Percentiles rank a stretch among this genome's conserved stretches.
These are phyloP conservation scores for Bruchidius siliquastri DNA, from an alignment of 2,888 invertebrate species.

Conservation along the genomic window DNA sequence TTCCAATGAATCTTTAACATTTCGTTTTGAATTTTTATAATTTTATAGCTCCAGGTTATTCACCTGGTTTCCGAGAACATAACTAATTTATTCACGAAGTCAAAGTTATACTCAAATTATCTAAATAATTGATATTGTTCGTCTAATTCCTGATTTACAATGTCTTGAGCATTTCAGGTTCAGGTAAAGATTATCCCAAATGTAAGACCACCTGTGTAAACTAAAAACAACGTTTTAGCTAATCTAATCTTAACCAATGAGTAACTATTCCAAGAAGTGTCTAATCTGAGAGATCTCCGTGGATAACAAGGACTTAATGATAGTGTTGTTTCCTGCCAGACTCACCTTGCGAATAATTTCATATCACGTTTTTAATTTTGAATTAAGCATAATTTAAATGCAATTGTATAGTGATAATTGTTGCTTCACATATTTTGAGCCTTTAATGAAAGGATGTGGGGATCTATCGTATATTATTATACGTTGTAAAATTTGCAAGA, in stretches of 20 bases:
- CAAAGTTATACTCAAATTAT: too few species aligned
- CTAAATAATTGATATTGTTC: too few species aligned
- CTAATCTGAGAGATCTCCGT: neutral
- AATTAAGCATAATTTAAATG: neutral
- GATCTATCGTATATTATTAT: neutral
- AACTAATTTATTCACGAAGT: too few species aligned
- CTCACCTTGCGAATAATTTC: neutral
- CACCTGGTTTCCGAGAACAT: too few species aligned
- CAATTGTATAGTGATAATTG: neutral
- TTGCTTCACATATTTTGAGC: neutral
- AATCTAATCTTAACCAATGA: neutral
- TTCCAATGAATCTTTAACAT: too few species aligned
- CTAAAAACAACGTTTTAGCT: neutral
- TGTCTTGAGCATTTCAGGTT: too few species aligned
- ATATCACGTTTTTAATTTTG: neutral
- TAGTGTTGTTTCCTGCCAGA: neutral
- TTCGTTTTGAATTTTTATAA: too few species aligned
- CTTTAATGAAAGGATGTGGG: neutral
- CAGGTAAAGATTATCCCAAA: too few species aligned
- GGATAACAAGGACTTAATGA: neutral
- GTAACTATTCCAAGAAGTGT: neutral
- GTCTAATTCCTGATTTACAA: too few species aligned
- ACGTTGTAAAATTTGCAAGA: neutral
- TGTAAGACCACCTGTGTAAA: neutral
- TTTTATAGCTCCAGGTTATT: too few species aligned